Conservation (phyloP, 1,140 invertebrate genomes). For the Drosophila tropicalis region DNA sequence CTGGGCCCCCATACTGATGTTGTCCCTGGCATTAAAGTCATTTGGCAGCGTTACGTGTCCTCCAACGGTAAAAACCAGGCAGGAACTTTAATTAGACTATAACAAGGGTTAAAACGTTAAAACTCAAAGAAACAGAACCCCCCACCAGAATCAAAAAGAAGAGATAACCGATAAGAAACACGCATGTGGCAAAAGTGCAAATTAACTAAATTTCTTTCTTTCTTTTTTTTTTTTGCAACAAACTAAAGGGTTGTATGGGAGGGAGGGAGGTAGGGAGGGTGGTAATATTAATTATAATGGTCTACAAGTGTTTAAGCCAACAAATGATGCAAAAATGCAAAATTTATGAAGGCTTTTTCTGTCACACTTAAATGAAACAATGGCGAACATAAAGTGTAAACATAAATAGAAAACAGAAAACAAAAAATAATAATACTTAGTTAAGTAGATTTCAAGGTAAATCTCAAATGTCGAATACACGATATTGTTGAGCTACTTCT, state of each 20-base stretch:
- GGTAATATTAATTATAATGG: neutral
- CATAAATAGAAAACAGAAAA: too few relatives aligned
- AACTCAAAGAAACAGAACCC: constrained; percentile 2
- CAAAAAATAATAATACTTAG: too few relatives aligned
- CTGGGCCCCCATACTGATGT: neutral
- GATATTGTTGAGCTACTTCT: too few relatives aligned
- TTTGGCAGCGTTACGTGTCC: constrained; percentile 53
- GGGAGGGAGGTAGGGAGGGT: too few relatives aligned
- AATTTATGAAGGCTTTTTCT: too few relatives aligned
- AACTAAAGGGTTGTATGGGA: neutral
- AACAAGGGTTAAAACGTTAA: constrained; percentile 47
- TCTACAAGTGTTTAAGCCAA: neutral
- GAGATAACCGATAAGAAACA: constrained; percentile 63
- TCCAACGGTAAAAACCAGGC: constrained; percentile 35
- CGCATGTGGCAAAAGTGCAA: constrained; percentile 39
- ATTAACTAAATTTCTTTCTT: constrained; percentile 15
- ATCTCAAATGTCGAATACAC: too few relatives aligned
- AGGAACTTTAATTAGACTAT: constrained; percentile 62
- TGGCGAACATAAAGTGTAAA: too few relatives aligned
- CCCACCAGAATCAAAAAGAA: constrained; percentile 1
- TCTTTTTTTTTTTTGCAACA: neutral
- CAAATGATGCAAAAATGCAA: too few relatives aligned
- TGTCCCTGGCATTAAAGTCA: constrained; percentile 50
- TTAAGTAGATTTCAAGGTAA: too few relatives aligned
- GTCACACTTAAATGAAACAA: too few relatives aligned